Percentiles rank a stretch among this genome's conserved stretches.
Evolutionary conservation across 2,797 vertebrate genomes (phyloP).

Genomic region (Helicolenus hilgendorfi): DNA sequence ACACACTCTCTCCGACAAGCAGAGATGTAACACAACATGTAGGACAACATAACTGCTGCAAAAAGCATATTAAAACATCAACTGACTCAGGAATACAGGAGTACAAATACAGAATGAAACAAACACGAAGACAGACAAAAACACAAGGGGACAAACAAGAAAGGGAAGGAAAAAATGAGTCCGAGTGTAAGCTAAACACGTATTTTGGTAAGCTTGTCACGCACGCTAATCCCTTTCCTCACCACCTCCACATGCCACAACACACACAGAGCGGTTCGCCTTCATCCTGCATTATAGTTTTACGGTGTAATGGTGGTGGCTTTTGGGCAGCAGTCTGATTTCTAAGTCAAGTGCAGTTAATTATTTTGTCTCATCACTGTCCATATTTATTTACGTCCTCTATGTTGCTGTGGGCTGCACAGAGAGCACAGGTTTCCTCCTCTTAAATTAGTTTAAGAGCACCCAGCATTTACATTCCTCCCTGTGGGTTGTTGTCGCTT

Average conservation of each 20-base stretch:
- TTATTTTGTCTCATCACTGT: conserved; percentile 5
- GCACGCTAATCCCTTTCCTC: conserved; percentile 55
- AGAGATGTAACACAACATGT: conserved; percentile 17
- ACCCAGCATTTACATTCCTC: not conserved
- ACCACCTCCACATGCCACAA: conserved; percentile 35
- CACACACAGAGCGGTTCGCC: not conserved
- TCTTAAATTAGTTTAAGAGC: not conserved
- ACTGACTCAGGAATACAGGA: not conserved
- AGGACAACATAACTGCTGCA: conserved; percentile 7
- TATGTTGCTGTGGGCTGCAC: not conserved
- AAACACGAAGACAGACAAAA: conserved; percentile 11
- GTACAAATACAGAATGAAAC: conserved; percentile 3
- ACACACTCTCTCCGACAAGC: not conserved
- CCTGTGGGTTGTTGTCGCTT: not conserved
- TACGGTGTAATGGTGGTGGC: not conserved
- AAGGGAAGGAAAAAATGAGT: conserved; percentile 20
- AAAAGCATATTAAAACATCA: not conserved
- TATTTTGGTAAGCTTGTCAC: conserved; percentile 30
- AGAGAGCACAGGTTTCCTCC: not conserved
- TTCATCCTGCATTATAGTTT: not conserved
- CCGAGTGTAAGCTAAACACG: conserved; percentile 29
- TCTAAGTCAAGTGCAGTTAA: conserved; percentile 1
- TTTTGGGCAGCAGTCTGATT: not conserved
- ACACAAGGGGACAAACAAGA: conserved; percentile 31
- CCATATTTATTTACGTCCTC: not conserved